Base-by-base conservation (phyloP, 2,797 vertebrate genomes). In the Sebastes nivosus region DNA sequence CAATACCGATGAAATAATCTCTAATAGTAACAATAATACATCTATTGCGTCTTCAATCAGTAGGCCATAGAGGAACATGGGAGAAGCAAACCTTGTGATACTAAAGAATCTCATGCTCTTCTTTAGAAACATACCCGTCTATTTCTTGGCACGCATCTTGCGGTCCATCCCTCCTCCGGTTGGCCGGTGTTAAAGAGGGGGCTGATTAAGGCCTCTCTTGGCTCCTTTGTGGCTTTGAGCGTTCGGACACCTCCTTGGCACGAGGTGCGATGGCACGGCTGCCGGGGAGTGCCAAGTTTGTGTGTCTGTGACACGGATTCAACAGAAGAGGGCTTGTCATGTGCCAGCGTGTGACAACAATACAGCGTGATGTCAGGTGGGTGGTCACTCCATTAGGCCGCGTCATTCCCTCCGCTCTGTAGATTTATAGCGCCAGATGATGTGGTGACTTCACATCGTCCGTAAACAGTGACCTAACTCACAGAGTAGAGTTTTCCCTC, bases 181-280 rank as follows among this genome's bases (percentile, higher is more conserved):
- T 89, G 90, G 89, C 87, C 79, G 87, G 76, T 87, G 87, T 86
- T 76, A 91, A 93, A 42, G 13, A 42, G 81, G 70, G 75, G 79
- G 38, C 77, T 61, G 80, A 83, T 89, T 82, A 85, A 89, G 85
- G 79, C 80, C 79, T 77, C 70, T 87, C 80, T 85, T 36, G 75
- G 77, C 81, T 80, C 83, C 36, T 89, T 88, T 87, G 72, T 82
- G 82, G 16, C 77, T 78, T 36, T 84, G 84, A 90, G 88, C 80
- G 88, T 85, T 80, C 22, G 57, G 88, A 88, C 86, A 82, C 79
- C 86, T 92, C 79, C 82, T 88, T 91, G 90, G 92, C 89, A 88
- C 34, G 75, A 82, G 64, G 85, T 67, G 67, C 24, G 67, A 75
- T 75, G 87, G 78, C 81, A 86, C 52, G 30, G 67, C 84, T 12